phyloP scores from a whole-genome alignment of 2,113 vertebrate species.

The Aramus guarauna region DNA sequence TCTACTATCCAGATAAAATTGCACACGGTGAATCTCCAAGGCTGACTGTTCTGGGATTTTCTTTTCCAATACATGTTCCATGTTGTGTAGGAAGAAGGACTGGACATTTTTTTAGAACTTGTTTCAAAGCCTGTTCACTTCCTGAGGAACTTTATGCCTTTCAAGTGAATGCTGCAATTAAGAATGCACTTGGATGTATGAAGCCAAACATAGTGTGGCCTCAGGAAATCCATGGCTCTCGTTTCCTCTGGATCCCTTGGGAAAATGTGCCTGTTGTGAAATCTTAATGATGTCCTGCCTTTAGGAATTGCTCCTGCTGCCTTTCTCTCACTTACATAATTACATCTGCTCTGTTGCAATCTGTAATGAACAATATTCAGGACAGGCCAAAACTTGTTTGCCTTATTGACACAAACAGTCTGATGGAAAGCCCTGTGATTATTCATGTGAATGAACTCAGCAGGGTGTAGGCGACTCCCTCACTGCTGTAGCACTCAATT shows the following conservation, averaged over 20 bases:
- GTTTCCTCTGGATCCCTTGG: constrained; percentile 38
- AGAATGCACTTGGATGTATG: constrained; percentile 29
- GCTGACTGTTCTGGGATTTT: neutral
- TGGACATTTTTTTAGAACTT: neutral
- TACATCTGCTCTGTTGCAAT: constrained; percentile 25
- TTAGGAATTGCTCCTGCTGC: constrained; percentile 22
- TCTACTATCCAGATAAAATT: neutral
- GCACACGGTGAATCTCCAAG: neutral
- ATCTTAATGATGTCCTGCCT: constrained; percentile 54
- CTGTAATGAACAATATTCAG: neutral
- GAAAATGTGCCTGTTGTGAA: constrained; percentile 56
- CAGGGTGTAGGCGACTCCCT: neutral
- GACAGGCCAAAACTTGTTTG: constrained; percentile 44
- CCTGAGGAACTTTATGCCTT: neutral
- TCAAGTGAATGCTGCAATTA: constrained; percentile 1
- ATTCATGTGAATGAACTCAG: neutral
- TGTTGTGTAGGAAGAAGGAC: neutral
- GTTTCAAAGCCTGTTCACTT: neutral
- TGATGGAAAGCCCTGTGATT: neutral
- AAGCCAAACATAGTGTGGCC: constrained; percentile 12
- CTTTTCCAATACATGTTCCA: neutral
- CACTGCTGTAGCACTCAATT: neutral
- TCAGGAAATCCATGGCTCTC: constrained; percentile 29
- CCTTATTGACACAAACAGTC: constrained; percentile 44
- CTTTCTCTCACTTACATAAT: constrained; percentile 43